Evolutionary conservation across 1,140 invertebrate species (phyloP).

Genomic region (Achroia grisella): DNA sequence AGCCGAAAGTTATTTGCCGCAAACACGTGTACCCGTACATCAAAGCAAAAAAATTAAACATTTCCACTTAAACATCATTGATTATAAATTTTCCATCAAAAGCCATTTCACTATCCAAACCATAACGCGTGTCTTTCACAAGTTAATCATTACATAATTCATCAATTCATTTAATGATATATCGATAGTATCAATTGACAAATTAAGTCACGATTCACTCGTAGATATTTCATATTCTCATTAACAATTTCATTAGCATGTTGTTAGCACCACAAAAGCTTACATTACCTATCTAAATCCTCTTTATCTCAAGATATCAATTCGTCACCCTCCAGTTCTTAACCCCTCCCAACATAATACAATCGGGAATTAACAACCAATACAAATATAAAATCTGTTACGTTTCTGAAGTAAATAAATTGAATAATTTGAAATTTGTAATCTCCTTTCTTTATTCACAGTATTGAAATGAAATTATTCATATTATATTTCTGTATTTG

Average conservation of each 20-base stretch:
- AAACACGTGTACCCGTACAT: no score
- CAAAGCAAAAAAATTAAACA: no score
- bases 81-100: not conserved
- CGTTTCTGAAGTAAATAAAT: no score
- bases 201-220: conserved; percentile 12
- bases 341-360: no score
- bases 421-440: no score
- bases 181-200: conserved; percentile 10
- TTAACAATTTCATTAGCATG: conserved; percentile 16
- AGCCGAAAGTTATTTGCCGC: no score
- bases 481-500: not conserved
- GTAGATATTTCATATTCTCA: not conserved
- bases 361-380: no score
- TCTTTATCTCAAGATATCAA: no score
- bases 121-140: conserved; percentile 40
- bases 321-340: no score
- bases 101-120: conserved; percentile 17
- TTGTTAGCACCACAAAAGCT: conserved; percentile 54
- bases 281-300: conserved; percentile 1
- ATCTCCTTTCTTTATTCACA: not conserved
- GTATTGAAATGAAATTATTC: not conserved
- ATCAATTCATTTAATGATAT: not conserved
- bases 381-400: no score
- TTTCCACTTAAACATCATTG: no score
- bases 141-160: conserved; percentile 9